phyloP scores from a whole-genome alignment of 1,140 invertebrate genomes.

The Bombus polaris region DNA sequence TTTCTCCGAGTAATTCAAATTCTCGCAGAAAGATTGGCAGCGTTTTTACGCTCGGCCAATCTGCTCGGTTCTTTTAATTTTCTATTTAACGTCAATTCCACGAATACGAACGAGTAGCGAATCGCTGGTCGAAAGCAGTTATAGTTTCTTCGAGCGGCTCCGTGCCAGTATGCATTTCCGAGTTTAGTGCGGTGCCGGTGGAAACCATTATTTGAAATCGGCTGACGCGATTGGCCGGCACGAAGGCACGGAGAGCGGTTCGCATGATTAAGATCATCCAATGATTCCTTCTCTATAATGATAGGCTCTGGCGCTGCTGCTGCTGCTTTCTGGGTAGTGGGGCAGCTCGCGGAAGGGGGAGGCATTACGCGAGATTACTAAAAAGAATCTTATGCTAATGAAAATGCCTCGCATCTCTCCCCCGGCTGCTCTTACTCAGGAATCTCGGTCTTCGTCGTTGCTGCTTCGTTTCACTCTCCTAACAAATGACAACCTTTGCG shows the following conservation, averaged over 20 bases:
- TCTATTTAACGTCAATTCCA: conserved; percentile 2
- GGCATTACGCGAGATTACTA: conserved; percentile 65
- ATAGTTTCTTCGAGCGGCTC: conserved; percentile 28
- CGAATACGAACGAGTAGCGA: conserved; percentile 34
- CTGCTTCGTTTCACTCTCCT: background rate
- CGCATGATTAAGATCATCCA: conserved; percentile 84
- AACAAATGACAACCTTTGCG: conserved; percentile 40
- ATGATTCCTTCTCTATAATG: conserved; percentile 84
- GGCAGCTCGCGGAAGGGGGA: conserved; percentile 48
- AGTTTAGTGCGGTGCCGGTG: conserved; percentile 66
- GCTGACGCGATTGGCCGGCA: conserved; percentile 78
- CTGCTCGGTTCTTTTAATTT: background rate
- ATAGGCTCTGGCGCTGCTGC: conserved; percentile 78
- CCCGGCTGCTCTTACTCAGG: conserved; percentile 1
- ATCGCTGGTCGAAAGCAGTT: no score
- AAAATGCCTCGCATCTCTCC: conserved; percentile 71
- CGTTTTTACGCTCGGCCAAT: background rate
- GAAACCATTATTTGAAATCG: conserved; percentile 80
- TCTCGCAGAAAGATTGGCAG: background rate
- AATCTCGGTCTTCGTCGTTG: background rate
- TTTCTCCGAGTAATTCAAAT: background rate
- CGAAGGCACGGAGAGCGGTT: conserved; percentile 79
- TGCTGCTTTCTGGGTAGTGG: conserved; percentile 65
- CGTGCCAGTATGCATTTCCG: conserved; percentile 53
- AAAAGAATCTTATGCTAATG: conserved; percentile 79